A percentile compares a stretch with the other conserved stretches of the same genome.
phyloP scores from a whole-genome alignment of 2,113 vertebrate species.

The Boleophthalmus pectinirostris region DNA sequence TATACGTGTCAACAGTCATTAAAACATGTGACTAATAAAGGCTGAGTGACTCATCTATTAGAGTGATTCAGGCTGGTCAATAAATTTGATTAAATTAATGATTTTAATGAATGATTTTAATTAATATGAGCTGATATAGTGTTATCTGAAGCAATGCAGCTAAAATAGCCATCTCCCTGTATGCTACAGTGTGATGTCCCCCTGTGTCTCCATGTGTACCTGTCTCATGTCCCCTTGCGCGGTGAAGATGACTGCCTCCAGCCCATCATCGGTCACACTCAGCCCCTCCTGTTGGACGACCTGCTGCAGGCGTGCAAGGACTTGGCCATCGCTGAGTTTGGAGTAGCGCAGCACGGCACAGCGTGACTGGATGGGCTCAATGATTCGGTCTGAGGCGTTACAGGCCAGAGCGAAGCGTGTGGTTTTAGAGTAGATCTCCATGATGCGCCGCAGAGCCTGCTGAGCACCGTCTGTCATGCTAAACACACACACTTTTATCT shows the following conservation, averaged over 20 bases:
- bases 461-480: conserved; percentile 99
- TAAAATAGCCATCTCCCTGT: too few species aligned
- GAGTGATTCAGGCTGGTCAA: too few species aligned
- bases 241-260: conserved; percentile 97
- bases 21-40: too few species aligned
- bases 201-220: conserved; percentile 62
- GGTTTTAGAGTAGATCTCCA: conserved; percentile 99
- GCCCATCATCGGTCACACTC: conserved; percentile 85
- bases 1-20: too few species aligned
- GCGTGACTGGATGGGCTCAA: conserved; percentile 96
- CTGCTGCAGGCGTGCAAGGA: conserved; percentile 86
- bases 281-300: conserved; percentile 88
- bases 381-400: conserved; percentile 97
- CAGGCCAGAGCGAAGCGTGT: conserved; percentile 95
- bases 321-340: conserved; percentile 89
- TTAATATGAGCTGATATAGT: too few species aligned
- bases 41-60: too few species aligned
- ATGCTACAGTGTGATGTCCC: too few species aligned
- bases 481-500: neutral
- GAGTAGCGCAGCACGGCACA: conserved; percentile 95
- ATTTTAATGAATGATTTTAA: too few species aligned
- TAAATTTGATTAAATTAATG: too few species aligned
- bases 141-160: too few species aligned
- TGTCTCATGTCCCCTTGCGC: conserved; percentile 99
- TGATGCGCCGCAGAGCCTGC: conserved; percentile 94